These are phyloP conservation scores for Siniperca knerii DNA, from an alignment of 2,113 vertebrate genomes.

Conservation along the genomic window DNA sequence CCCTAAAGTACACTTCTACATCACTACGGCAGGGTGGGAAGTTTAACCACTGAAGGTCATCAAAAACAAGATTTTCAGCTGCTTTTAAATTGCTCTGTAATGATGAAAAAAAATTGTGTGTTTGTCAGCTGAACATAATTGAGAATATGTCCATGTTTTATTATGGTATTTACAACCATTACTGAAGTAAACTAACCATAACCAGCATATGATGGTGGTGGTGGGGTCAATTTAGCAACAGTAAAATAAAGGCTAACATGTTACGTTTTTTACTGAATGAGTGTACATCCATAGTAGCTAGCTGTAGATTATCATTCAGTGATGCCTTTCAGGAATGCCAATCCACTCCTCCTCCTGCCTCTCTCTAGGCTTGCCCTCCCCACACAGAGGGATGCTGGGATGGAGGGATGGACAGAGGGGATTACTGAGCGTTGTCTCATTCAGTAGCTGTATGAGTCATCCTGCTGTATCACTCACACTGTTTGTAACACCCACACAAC, in stretches of 20 bases:
- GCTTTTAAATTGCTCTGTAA: neutral
- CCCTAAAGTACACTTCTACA: neutral
- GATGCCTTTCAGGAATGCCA: slow-evolving; percentile 62
- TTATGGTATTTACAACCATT: neutral
- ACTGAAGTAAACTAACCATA: neutral
- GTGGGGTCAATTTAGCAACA: neutral
- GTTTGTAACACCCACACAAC: slow-evolving; percentile 72
- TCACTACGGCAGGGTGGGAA: neutral
- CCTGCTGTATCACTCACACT: slow-evolving; percentile 72
- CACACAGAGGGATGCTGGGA: slow-evolving; percentile 53
- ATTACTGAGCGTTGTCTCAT: slow-evolving; percentile 76
- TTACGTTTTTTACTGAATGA: slow-evolving; percentile 29
- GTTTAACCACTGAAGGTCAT: neutral
- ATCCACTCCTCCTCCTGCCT: slow-evolving; percentile 24
- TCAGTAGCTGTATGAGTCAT: slow-evolving; percentile 82
- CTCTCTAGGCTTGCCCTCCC: slow-evolving; percentile 65
- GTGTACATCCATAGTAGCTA: slow-evolving; percentile 21
- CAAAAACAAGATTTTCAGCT: neutral
- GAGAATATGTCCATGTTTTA: neutral
- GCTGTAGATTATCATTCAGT: slow-evolving; percentile 51
- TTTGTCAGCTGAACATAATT: neutral
- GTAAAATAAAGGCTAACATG: neutral
- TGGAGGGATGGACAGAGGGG: slow-evolving; percentile 68
- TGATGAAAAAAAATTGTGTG: neutral
- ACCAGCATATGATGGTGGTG: neutral